These are phyloP conservation scores for Cygnus olor DNA, from an alignment of 2,797 vertebrate genomes.

Conservation along the genomic window DNA sequence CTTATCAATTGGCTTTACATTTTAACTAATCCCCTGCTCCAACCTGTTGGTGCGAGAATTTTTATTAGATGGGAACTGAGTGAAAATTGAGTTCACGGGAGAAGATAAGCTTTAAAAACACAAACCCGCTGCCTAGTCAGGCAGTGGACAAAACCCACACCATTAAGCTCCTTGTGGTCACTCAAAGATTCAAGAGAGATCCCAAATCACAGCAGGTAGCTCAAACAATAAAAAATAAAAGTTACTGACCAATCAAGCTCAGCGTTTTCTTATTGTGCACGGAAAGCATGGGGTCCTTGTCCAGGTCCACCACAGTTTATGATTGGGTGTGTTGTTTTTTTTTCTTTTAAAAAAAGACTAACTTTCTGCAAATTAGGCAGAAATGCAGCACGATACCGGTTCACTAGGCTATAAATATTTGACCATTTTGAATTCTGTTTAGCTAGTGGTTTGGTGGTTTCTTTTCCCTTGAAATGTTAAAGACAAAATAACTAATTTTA, in stretches of 20 bases:
- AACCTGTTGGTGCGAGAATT: background rate
- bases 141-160: background rate
- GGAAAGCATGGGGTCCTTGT: accelerated
- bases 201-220: background rate
- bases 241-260: background rate
- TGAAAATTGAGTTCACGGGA: background rate
- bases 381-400: background rate
- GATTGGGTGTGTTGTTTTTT: too few species aligned
- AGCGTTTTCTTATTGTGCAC: background rate
- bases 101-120: background rate
- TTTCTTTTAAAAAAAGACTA: background rate
- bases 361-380: background rate
- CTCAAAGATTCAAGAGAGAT: background rate
- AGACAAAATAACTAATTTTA: background rate
- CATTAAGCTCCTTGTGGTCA: background rate
- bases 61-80: background rate
- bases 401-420: background rate
- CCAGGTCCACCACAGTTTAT: background rate
- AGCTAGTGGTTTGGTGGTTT: background rate
- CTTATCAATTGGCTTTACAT: constrained; percentile 10
- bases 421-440: background rate
- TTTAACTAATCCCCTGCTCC: background rate
- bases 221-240: background rate
- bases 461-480: background rate
- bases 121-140: background rate